Base-by-base conservation (phyloP, 2,113 vertebrate species). In the Podarcis muralis region DNA sequence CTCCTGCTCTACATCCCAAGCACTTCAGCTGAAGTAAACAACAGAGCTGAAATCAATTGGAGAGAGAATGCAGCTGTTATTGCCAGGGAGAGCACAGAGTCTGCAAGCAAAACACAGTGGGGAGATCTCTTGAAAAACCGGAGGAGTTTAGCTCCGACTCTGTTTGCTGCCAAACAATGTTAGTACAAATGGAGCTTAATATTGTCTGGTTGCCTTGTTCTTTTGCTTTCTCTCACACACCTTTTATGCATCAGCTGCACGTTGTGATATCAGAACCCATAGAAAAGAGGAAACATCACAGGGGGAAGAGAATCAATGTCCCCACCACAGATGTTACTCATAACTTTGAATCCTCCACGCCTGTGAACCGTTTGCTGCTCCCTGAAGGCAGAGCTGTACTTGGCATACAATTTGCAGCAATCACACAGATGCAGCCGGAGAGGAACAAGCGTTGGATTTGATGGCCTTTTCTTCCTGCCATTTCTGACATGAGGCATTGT, bases 121-220 rank as follows among this genome's bases (percentile, higher is more conserved):
- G 15, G 59, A 48, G 8, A 65, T 13, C 59, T 35, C 87, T 83
- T 77, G 40, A 83, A 83, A 88, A 76, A 65, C 87, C 53, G 40
- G 37, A 66, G 87, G 59, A 83, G 59, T 68, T 83, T 48, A 83
- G 80, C 57, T 83, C 16, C 80, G 20, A 3, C 71, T 86, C 80
- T 40, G 68, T 40, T 87, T 82, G 32, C 78, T 83, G 80, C 57
- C 32, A 83, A 59, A 75, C 25, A 65, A 22, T 25, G 62, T 62
- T 69, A 35, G 37, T 75, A 81, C 25, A 88, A 76, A 75, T 76
- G n/a, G 81, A 83, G 30, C 53, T 88, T 62, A 88, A 76, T 88
- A 65, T 43, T 87, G 18, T 74, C 53, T 53, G 75, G 87, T 27
- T 81, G 57, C 30, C 59, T 83, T 75, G 71, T 83, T 83, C 80